These are phyloP conservation scores for Ligdia adustata DNA, from an alignment of 2,888 invertebrate genomes.

Conservation along the genomic window DNA sequence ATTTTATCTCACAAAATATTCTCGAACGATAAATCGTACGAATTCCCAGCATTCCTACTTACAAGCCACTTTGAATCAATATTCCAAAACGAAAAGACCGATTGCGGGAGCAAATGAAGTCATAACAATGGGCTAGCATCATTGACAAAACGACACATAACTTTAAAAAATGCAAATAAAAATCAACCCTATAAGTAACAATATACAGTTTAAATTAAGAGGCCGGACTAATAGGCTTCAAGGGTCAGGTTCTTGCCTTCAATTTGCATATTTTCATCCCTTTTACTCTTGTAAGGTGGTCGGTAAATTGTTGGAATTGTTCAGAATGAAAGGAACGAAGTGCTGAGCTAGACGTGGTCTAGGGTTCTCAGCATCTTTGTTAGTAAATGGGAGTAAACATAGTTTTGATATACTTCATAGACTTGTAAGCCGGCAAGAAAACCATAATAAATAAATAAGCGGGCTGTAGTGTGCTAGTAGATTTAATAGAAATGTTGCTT, in stretches of 20 bases:
- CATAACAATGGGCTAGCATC: conserved; percentile 67
- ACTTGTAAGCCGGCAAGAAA: too few species aligned
- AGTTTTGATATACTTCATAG: too few species aligned
- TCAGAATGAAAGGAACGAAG: conserved; percentile 12
- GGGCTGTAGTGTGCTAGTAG: too few species aligned
- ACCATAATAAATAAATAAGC: too few species aligned
- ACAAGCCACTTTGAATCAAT: conserved; percentile 78
- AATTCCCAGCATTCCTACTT: conserved; percentile 74
- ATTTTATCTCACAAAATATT: conserved; percentile 30
- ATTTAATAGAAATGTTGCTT: too few species aligned
- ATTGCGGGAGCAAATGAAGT: conserved; percentile 74
- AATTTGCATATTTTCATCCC: conserved; percentile 66
- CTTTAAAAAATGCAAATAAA: conserved; percentile 19
- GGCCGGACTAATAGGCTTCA: conserved; percentile 20
- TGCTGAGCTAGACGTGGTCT: conserved; percentile 6
- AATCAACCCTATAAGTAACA: not conserved
- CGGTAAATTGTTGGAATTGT: conserved; percentile 47
- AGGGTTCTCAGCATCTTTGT: not conserved
- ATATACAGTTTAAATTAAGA: conserved; percentile 18
- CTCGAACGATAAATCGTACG: conserved; percentile 70
- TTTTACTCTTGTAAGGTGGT: conserved; percentile 56
- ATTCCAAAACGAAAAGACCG: conserved; percentile 66
- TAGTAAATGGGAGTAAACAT: too few species aligned
- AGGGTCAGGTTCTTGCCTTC: conserved; percentile 42
- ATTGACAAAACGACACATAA: conserved; percentile 41